These are phyloP conservation scores for Macropodus opercularis DNA, from an alignment of 2,797 vertebrate genomes.

Conservation along the genomic window DNA sequence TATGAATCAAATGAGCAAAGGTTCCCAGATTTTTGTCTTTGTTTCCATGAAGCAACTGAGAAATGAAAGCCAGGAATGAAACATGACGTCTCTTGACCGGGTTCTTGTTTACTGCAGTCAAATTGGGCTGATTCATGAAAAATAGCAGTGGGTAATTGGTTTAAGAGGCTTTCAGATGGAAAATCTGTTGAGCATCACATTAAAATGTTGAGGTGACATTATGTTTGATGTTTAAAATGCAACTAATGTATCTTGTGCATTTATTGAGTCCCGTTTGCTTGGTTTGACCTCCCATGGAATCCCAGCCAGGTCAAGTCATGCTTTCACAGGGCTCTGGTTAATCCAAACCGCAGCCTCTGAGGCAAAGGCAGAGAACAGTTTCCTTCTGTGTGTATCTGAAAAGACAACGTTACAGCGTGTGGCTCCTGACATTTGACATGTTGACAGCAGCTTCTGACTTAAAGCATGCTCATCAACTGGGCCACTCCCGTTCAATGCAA, in stretches of 20 bases:
- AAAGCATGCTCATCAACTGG: background rate
- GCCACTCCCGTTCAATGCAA: too few species aligned
- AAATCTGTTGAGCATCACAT: background rate
- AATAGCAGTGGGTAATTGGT: background rate
- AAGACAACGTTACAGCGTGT: background rate
- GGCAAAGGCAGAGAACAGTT: background rate
- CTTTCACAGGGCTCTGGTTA: background rate
- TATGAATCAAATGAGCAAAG: constrained; percentile 9
- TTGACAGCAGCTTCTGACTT: background rate
- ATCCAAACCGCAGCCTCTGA: constrained; percentile 6
- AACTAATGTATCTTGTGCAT: constrained; percentile 7
- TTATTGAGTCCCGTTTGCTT: constrained; percentile 5
- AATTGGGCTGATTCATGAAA: constrained; percentile 7
- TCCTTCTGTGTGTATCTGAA: too few species aligned
- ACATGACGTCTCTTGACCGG: background rate
- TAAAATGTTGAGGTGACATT: constrained; percentile 15
- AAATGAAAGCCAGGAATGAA: constrained; percentile 8
- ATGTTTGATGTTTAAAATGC: constrained; percentile 16
- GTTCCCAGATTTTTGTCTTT: background rate
- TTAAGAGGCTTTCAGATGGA: background rate
- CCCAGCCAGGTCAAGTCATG: constrained; percentile 3
- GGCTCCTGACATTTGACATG: background rate
- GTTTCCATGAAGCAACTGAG: background rate
- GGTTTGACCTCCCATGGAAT: constrained; percentile 18
- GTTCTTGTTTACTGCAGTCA: background rate